phyloP scores from a whole-genome alignment of 1,140 invertebrate species.

The Meloidogyne hapla region DNA sequence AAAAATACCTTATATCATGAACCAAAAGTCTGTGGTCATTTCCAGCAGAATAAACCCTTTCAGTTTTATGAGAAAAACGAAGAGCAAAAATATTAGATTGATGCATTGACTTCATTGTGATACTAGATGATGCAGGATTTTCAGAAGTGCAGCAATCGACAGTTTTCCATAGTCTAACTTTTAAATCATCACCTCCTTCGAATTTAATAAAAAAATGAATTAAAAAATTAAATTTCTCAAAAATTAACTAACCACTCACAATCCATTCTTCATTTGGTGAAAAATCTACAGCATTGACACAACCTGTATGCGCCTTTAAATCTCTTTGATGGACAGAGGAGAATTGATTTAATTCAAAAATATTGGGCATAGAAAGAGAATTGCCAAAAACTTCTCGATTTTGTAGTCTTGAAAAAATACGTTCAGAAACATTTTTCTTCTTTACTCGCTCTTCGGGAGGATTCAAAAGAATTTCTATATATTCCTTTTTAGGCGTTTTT shows the following conservation, averaged over 20 bases:
- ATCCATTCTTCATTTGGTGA: constrained; percentile 80
- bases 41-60: constrained; percentile 82
- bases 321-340: background rate
- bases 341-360: constrained; percentile 1
- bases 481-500: background rate
- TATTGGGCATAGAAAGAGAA: background rate
- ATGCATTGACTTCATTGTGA: constrained; percentile 77
- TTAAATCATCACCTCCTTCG: constrained; percentile 82
- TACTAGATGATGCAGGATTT: constrained; percentile 70
- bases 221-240: constrained; percentile 2
- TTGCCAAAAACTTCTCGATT: background rate
- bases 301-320: constrained; percentile 81
- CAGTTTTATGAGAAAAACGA: constrained; percentile 77
- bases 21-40: constrained; percentile 37
- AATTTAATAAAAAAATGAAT: background rate
- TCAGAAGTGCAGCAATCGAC: constrained; percentile 73
- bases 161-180: constrained; percentile 84
- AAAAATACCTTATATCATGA: constrained; percentile 31
- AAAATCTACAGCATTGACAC: constrained; percentile 94
- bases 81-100: constrained; percentile 89
- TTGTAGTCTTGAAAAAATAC: background rate
- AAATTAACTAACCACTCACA: constrained; percentile 75
- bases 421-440: background rate
- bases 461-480: background rate
- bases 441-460: background rate